Percentiles rank a stretch among this genome's conserved stretches.
These are phyloP conservation scores for Zoroaster sp. DNA, from an alignment of 53 echinoderm and acorn worm species.

Conservation along the genomic window DNA sequence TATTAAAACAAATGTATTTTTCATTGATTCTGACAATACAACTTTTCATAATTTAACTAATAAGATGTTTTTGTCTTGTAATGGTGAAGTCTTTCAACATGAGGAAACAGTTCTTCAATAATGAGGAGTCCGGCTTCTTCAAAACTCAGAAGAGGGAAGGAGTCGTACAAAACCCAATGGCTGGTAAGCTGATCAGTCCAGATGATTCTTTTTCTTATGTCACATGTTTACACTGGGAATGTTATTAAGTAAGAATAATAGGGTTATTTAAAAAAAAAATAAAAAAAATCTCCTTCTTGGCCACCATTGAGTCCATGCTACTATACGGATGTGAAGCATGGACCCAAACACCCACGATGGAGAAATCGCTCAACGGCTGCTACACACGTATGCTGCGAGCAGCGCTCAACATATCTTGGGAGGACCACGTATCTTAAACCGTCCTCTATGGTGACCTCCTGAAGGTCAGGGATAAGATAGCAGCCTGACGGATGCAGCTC, in stretches of 20 bases:
- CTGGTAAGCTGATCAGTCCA: slow-evolving; percentile 81
- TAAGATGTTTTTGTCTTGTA: not conserved
- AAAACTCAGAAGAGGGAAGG: slow-evolving; percentile 93
- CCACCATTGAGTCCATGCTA: not conserved
- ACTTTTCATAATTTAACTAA: not conserved
- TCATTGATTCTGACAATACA: no score
- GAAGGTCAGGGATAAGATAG: not conserved
- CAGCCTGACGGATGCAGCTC: not conserved
- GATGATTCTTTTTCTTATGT: no score
- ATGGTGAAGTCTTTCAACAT: slow-evolving; percentile 80
- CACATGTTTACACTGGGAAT: no score
- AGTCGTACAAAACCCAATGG: slow-evolving; percentile 81
- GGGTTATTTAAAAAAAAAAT: no score
- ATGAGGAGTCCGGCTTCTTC: slow-evolving; percentile 92
- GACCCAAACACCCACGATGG: not conserved
- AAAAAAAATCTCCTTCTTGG: not conserved
- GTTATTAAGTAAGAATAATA: no score
- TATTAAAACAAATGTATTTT: no score
- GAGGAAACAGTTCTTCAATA: slow-evolving; percentile 94
- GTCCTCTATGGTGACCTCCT: not conserved
- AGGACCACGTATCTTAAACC: not conserved
- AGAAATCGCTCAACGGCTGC: not conserved
- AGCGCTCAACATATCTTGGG: slow-evolving; percentile 1
- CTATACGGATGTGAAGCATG: slow-evolving; percentile 5
- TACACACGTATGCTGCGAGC: not conserved